Evolutionary conservation across 2,888 invertebrate genomes (phyloP).

Genomic region (Syrista parreyssii): DNA sequence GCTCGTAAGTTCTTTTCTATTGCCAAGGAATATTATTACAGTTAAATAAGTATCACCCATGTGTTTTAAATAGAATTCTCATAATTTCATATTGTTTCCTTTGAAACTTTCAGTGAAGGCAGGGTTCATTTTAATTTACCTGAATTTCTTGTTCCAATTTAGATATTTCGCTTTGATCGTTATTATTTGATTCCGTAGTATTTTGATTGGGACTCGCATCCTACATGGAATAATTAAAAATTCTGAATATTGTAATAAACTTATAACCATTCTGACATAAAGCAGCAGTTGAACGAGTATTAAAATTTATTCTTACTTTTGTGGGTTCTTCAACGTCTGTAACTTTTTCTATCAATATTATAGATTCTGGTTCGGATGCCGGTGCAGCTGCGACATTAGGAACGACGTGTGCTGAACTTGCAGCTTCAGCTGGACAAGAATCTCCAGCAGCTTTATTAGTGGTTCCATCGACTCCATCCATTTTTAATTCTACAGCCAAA

Average conservation of each 20-base stretch:
- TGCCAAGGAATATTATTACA: neutral
- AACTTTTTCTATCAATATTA: neutral
- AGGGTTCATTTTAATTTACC: conserved; percentile 27
- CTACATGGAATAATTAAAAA: neutral
- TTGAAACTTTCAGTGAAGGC: neutral
- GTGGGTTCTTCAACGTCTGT: neutral
- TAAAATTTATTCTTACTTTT: neutral
- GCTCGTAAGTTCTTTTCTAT: conserved; percentile 50
- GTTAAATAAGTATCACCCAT: neutral
- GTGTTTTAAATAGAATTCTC: neutral
- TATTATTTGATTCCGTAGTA: conserved; percentile 2
- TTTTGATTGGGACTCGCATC: neutral
- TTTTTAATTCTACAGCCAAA: conserved; percentile 22
- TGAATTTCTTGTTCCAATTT: conserved; percentile 41
- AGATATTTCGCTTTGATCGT: conserved; percentile 17
- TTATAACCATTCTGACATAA: neutral
- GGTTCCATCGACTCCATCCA: conserved; percentile 36
- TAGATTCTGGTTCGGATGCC: conserved; percentile 11
- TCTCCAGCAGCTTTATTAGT: conserved; percentile 36
- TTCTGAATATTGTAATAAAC: neutral
- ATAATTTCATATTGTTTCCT: neutral
- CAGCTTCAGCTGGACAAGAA: conserved; percentile 27
- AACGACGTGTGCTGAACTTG: conserved; percentile 12
- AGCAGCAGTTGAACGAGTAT: neutral
- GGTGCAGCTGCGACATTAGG: conserved; percentile 7